These are phyloP conservation scores for Heliocidaris tuberculata DNA, from an alignment of 35 echinoderm and acorn worm genomes.

Conservation along the genomic window DNA sequence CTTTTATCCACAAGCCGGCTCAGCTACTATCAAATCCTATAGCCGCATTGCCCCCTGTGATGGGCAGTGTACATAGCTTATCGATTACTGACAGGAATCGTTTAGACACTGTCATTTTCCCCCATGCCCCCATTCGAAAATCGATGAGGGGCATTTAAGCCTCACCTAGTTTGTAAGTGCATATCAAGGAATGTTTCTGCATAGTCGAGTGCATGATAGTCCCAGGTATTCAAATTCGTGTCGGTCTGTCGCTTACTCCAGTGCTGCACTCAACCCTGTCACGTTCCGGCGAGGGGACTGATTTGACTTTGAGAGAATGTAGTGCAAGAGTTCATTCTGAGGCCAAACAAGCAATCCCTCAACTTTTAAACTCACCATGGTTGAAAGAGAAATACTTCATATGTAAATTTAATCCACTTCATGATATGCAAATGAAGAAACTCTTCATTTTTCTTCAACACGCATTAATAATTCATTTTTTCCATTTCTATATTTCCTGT, in stretches of 20 bases:
- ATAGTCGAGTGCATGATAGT: slow-evolving; percentile 33
- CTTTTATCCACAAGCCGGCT: background rate
- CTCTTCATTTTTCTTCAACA: background rate
- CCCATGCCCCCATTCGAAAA: background rate
- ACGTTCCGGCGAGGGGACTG: background rate
- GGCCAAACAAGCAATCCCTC: background rate
- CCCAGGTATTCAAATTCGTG: slow-evolving; percentile 27
- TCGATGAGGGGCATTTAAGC: slow-evolving; percentile 9
- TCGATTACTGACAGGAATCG: slow-evolving; percentile 11
- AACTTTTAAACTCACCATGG: background rate
- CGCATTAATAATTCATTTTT: too few species aligned
- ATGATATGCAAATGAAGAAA: background rate
- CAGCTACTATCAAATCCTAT: background rate
- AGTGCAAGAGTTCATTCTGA: background rate
- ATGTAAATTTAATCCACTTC: background rate
- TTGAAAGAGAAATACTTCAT: background rate
- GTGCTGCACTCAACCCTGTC: background rate
- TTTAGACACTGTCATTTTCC: background rate
- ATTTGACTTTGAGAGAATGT: background rate
- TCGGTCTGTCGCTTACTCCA: background rate
- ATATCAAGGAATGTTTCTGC: background rate
- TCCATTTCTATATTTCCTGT: too few species aligned
- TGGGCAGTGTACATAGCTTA: slow-evolving; percentile 9
- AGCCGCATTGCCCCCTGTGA: slow-evolving; percentile 19
- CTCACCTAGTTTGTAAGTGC: background rate